These are phyloP conservation scores for Ophion ventricosus DNA, from an alignment of 2,888 invertebrate genomes.

Conservation along the genomic window DNA sequence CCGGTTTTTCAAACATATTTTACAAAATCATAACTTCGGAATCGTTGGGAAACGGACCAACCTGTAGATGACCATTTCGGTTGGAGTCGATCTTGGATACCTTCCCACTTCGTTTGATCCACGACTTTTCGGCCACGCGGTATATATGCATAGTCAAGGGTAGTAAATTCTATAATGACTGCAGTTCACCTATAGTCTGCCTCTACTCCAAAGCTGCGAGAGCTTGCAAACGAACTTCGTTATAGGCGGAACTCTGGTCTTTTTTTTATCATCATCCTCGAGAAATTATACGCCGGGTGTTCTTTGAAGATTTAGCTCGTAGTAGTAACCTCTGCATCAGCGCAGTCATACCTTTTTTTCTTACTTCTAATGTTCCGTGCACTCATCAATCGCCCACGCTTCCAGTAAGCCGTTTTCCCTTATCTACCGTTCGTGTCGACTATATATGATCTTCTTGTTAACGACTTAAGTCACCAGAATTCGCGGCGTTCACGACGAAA, in stretches of 20 bases:
- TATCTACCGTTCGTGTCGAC: background rate
- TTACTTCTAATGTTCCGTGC: background rate
- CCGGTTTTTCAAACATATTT: too few species aligned
- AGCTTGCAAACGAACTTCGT: slow-evolving; percentile 16
- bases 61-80: too few species aligned
- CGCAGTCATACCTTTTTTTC: background rate
- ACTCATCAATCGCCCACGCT: slow-evolving; percentile 3
- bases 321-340: slow-evolving; percentile 8
- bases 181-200: slow-evolving; percentile 6
- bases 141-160: too few species aligned
- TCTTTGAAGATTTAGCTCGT: background rate
- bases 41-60: too few species aligned
- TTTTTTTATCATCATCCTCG: slow-evolving; percentile 6
- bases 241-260: background rate
- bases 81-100: too few species aligned
- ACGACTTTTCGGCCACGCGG: too few species aligned
- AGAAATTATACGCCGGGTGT: background rate
- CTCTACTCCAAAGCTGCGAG: background rate
- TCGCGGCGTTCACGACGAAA: background rate
- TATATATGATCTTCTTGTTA: background rate
- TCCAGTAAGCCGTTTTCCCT: background rate
- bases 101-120: too few species aligned
- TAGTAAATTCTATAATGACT: background rate
- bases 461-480: background rate
- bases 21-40: too few species aligned